Percentiles rank a stretch among this genome's conserved stretches.
phyloP scores from a whole-genome alignment of 2,113 vertebrate genomes.

The Theristicus caerulescens region DNA sequence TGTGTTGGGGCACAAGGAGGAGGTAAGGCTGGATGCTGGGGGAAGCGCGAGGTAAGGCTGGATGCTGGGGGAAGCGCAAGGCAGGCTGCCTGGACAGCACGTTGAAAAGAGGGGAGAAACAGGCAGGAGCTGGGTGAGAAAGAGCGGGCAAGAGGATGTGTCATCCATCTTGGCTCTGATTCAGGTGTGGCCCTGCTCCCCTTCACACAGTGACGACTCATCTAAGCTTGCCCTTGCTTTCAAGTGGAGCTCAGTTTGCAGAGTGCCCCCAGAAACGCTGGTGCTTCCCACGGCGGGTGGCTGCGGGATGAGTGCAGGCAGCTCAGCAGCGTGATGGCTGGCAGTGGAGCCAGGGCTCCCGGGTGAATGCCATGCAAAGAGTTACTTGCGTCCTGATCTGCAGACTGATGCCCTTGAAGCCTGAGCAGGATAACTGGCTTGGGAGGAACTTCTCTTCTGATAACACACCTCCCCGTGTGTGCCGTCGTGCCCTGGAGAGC shows the following conservation, averaged over 20 bases:
- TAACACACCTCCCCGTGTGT: accelerated
- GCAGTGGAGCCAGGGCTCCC: background rate
- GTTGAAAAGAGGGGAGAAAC: background rate
- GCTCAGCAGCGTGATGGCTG: background rate
- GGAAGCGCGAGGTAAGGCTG: background rate
- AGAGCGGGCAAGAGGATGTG: background rate
- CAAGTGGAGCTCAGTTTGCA: background rate
- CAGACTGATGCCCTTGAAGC: background rate
- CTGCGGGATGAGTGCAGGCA: background rate
- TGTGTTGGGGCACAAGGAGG: background rate
- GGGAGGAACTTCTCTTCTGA: background rate
- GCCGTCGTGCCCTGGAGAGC: background rate
- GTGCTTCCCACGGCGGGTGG: background rate
- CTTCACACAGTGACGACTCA: background rate
- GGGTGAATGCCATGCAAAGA: background rate
- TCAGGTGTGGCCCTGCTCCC: background rate
- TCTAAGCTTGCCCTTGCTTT: background rate
- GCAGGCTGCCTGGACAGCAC: background rate
- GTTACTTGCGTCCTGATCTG: background rate
- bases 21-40: background rate
- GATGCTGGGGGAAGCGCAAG: background rate
- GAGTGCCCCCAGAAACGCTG: background rate
- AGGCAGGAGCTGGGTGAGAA: background rate
- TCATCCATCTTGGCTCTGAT: background rate
- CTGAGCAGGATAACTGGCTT: background rate